Evolutionary conservation across 2,888 invertebrate species (phyloP), one percentile per base, ranked within the genome.

Genomic region (Melanargia galathea): DNA sequence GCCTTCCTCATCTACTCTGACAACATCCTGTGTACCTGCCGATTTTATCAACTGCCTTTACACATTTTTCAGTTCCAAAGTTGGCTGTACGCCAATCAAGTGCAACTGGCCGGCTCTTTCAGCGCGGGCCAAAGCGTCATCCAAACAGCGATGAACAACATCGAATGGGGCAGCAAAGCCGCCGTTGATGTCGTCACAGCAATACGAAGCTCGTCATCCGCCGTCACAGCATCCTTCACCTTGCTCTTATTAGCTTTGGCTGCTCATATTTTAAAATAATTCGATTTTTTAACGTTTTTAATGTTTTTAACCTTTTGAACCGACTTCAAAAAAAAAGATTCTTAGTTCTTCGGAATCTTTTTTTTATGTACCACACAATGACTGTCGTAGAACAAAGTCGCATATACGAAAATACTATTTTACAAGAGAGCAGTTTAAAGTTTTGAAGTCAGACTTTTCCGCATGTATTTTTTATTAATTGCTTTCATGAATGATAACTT

Each of bases 61-160:
- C 43, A 13, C 30, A n/a, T 68, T 66, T 13, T 66, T 13, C 79
- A 91, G 91, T 87, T 89, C 82, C 87, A 87, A 75, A 20, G 62
- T 0, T 91, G 89, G 89, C 67, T 81, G 1, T 87, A 83, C 69
- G 20, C 55, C 0, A 80, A 83, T 63, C 90, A 90, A 69, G 2
- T 78, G 0, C 73, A 68, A 0, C 71, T 88, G 7, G 78, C 65
- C 1, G 71, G 66, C 0, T 78, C 83, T 0, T 87, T 90, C 73
- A 2, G 49, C 0, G 64, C 65, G 11, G 86, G 81, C 1, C 73
- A 74, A 0, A 40, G 61, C 5, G 86, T 80, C 1, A 73, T 88
- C 8, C 71, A 59, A 10, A 10, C 81, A 0, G 82, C 85, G 1
- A 69, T 84, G 6, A 66, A 43, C 55, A 90, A 91, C 70, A 66